A percentile compares a stretch with the other conserved stretches of the same genome.
Evolutionary conservation across 1,140 invertebrate genomes (phyloP).

Genomic region (Berghia stephanieae): DNA sequence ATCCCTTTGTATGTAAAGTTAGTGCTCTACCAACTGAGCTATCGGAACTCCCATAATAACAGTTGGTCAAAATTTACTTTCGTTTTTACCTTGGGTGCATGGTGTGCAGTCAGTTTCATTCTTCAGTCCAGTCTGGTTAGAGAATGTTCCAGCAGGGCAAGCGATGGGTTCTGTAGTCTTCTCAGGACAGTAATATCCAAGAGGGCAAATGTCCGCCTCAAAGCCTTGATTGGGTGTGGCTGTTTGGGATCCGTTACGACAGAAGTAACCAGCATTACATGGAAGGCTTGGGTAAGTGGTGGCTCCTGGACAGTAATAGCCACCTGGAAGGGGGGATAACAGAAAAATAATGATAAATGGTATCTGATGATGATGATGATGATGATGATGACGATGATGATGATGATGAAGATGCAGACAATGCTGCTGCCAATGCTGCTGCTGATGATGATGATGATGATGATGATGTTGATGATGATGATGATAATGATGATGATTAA

Average conservation of each 20-base stretch:
- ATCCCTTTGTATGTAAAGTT: too few relatives aligned
- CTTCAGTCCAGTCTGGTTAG: conserved; percentile 50
- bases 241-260: conserved; percentile 48
- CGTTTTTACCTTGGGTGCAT: conserved; percentile 53
- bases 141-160: conserved; percentile 61
- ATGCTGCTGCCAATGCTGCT: too few relatives aligned
- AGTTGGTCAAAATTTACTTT: too few relatives aligned
- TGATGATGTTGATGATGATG: too few relatives aligned
- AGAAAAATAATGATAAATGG: too few relatives aligned
- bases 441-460: too few relatives aligned
- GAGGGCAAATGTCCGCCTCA: conserved; percentile 55
- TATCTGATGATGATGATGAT: too few relatives aligned
- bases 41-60: too few relatives aligned
- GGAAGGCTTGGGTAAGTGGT: conserved; percentile 50
- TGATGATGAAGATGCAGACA: too few relatives aligned
- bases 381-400: too few relatives aligned
- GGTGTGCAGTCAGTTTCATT: conserved; percentile 56
- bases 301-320: conserved; percentile 56
- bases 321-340: conserved; percentile 55
- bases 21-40: too few relatives aligned
- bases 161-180: conserved; percentile 54
- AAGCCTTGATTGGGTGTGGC: conserved; percentile 53
- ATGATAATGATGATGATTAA: too few relatives aligned
- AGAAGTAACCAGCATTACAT: conserved; percentile 60
- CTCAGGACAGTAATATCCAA: conserved; percentile 62